Percentiles rank a stretch among this genome's conserved stretches.
These are phyloP conservation scores for Pelecanoides urinatrix DNA, from an alignment of 2,113 vertebrate species.

Conservation along the genomic window DNA sequence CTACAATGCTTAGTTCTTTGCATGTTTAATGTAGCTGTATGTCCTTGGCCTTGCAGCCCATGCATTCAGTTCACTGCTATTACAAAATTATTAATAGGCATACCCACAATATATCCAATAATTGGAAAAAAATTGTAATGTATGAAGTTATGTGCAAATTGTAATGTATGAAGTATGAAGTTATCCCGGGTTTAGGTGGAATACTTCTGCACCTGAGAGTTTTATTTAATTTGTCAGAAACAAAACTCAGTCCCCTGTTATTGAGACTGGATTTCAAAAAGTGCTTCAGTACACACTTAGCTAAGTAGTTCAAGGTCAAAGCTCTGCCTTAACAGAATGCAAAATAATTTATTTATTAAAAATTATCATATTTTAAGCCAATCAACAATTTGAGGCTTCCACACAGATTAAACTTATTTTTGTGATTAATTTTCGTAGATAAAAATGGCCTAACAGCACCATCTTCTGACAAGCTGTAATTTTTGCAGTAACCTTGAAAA, in stretches of 20 bases:
- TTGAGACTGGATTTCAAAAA: background rate
- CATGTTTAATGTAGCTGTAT: background rate
- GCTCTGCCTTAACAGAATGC: background rate
- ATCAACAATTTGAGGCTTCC: background rate
- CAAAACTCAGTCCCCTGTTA: background rate
- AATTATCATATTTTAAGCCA: background rate
- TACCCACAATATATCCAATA: background rate
- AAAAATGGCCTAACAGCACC: slow-evolving; percentile 66
- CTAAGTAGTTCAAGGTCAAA: slow-evolving; percentile 1
- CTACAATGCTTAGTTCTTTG: background rate
- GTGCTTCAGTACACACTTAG: background rate
- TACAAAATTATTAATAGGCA: background rate
- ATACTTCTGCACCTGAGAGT: background rate
- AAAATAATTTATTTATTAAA: slow-evolving; percentile 28
- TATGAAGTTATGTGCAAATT: background rate
- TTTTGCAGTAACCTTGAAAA: slow-evolving; percentile 45
- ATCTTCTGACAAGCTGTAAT: slow-evolving; percentile 61
- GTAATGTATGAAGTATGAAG: background rate
- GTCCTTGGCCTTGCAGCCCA: background rate
- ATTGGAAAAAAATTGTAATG: rapidly evolving
- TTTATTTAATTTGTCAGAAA: background rate
- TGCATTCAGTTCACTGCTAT: background rate
- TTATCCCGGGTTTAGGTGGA: background rate
- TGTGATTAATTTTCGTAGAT: background rate
- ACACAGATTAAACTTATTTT: background rate